phyloP scores from a whole-genome alignment of 2,113 vertebrate species.

The Marmota flaviventris region DNA sequence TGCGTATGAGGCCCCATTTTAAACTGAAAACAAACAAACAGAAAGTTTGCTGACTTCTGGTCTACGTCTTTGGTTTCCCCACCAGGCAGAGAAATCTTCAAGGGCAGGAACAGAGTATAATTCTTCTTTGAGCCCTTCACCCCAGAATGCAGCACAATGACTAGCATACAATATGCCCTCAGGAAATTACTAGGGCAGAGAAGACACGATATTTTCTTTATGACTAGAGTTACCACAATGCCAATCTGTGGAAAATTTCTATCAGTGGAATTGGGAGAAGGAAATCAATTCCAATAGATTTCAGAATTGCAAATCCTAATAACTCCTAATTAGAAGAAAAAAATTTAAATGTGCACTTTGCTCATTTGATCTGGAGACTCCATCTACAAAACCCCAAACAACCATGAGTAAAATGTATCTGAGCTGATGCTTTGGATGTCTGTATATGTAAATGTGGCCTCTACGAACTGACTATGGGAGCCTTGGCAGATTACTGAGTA shows the following conservation, averaged over 20 bases:
- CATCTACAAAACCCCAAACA: conserved; percentile 22
- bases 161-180: neutral
- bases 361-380: conserved; percentile 80
- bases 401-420: neutral
- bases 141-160: neutral
- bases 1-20: neutral
- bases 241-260: conserved; percentile 42
- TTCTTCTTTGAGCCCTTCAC: neutral
- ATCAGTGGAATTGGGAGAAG: conserved; percentile 61
- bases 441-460: neutral
- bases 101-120: neutral
- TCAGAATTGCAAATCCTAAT: conserved; percentile 66
- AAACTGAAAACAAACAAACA: neutral
- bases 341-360: neutral
- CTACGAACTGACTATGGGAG: neutral
- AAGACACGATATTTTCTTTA: accelerated
- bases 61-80: neutral
- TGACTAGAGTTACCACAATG: conserved; percentile 1
- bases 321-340: conserved; percentile 8
- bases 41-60: neutral
- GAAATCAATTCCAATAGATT: conserved; percentile 58
- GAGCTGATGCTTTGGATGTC: neutral
- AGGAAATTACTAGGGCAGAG: neutral
- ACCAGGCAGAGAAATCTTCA: neutral
- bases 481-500: neutral